Percentiles rank a stretch among this genome's conserved stretches.
Conservation (phyloP, 2,113 vertebrate genomes). For the Mesitornis unicolor region DNA sequence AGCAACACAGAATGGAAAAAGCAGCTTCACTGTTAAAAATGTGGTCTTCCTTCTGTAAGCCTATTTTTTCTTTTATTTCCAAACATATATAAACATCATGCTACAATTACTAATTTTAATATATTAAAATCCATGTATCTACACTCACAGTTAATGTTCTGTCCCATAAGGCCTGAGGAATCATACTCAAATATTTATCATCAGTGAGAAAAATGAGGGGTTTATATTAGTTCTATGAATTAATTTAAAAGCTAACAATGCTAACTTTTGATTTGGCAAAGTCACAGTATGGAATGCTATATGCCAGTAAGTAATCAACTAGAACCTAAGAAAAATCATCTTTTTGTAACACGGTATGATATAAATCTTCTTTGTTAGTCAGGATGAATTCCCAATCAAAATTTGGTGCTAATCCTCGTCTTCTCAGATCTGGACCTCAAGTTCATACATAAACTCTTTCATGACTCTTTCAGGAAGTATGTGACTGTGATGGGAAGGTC, state of each 20-base stretch:
- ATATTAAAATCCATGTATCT: background rate
- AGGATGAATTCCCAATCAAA: background rate
- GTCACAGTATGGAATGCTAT: background rate
- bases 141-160: background rate
- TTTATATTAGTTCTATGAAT: background rate
- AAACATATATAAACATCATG: background rate
- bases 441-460: background rate
- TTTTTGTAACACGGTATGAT: background rate
- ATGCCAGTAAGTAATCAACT: background rate
- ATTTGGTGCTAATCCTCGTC: background rate
- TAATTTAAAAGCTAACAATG: background rate
- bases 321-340: background rate
- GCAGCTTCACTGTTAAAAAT: background rate
- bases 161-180: background rate
- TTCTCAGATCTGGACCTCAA: background rate
- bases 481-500: background rate
- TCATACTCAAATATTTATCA: background rate
- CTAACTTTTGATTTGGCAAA: background rate
- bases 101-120: background rate
- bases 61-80: background rate
- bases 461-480: background rate
- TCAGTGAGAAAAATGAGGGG: background rate
- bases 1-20: constrained; percentile 17
- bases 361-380: background rate
- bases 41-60: background rate